These are phyloP conservation scores for Sebastes reedi DNA, from an alignment of 2,797 vertebrate species.

Conservation along the genomic window DNA sequence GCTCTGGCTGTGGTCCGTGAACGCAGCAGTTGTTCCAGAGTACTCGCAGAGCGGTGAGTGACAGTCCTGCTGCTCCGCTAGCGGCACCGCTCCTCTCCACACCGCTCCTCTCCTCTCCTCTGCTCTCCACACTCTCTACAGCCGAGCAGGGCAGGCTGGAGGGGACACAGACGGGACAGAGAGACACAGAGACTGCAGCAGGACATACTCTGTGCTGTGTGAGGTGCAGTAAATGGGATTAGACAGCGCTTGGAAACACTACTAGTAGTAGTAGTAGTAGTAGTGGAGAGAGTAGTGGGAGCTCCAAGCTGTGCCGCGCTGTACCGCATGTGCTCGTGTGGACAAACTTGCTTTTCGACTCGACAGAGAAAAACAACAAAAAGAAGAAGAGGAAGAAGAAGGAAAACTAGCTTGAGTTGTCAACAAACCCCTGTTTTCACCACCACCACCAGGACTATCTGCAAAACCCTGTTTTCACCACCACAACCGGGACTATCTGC, in stretches of 20 bases:
- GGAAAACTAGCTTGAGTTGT: background rate
- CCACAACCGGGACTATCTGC: constrained; percentile 9
- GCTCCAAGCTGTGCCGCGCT: constrained; percentile 36
- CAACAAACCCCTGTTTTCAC: background rate
- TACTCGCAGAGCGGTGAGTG: constrained; percentile 70
- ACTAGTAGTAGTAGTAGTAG: constrained; percentile 36
- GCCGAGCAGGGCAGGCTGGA: constrained; percentile 46
- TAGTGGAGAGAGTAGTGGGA: constrained; percentile 31
- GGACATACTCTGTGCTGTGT: constrained; percentile 32
- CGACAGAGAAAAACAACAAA: background rate
- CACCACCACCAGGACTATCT: constrained; percentile 3
- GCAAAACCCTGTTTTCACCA: background rate
- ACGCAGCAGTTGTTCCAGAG: constrained; percentile 51
- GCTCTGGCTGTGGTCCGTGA: constrained; percentile 25
- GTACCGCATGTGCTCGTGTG: constrained; percentile 67
- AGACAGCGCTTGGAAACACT: constrained; percentile 43
- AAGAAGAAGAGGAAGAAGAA: background rate
- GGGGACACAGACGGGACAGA: background rate
- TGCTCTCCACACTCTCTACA: constrained; percentile 16
- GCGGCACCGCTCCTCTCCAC: constrained; percentile 51
- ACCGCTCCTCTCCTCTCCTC: background rate
- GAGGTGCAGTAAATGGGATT: constrained; percentile 62
- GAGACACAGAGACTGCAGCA: constrained; percentile 13
- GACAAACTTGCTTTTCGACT: constrained; percentile 49
- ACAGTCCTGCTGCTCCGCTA: constrained; percentile 73